Conservation (phyloP, 1,140 invertebrate species). For the Platorchestia sp. region DNA sequence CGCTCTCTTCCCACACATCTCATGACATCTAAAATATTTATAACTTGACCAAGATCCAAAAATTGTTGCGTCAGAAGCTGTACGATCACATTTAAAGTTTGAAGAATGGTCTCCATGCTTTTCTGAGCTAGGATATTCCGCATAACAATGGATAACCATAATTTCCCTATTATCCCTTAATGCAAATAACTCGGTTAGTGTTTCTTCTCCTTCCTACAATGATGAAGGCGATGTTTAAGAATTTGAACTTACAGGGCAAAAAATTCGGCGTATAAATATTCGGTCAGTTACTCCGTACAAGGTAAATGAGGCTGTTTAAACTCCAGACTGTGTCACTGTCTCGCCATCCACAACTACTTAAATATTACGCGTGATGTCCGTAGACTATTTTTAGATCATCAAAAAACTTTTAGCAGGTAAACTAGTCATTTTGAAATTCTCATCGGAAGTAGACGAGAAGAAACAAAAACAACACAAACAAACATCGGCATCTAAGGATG, state of each 20-base stretch:
- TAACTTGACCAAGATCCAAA: background rate
- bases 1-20: background rate
- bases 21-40: background rate
- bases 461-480: no score
- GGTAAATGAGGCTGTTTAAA: background rate
- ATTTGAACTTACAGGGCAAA: background rate
- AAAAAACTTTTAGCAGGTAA: background rate
- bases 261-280: background rate
- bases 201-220: no score
- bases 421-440: no score
- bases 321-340: background rate
- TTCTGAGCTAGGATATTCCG: background rate
- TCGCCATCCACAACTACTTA: background rate
- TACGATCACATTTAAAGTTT: background rate
- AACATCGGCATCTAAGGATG: no score
- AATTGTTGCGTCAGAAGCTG: background rate
- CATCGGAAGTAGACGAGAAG: no score
- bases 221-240: background rate
- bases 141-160: background rate
- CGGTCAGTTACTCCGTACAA: background rate
- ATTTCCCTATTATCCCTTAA: background rate
- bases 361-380: background rate
- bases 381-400: background rate
- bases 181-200: no score
- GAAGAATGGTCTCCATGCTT: background rate